phyloP scores from a whole-genome alignment of 2,888 invertebrate genomes.

The Brachypalpus laphriformis region DNA sequence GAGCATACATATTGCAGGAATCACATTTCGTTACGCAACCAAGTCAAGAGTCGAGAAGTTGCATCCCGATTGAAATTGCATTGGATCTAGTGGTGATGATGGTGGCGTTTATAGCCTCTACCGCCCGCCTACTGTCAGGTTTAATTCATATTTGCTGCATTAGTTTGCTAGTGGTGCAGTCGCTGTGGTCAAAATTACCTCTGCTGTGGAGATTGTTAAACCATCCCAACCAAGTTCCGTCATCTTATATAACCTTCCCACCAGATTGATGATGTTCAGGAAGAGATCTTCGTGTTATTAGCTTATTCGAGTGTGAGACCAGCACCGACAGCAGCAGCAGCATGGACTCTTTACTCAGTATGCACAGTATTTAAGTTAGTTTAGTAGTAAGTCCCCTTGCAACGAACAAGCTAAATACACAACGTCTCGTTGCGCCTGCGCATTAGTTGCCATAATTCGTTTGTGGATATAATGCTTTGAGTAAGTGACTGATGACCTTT shows the following conservation, averaged over 20 bases:
- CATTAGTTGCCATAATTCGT: conserved; percentile 8
- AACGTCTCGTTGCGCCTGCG: conserved; percentile 9
- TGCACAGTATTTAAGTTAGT: conserved; percentile 11
- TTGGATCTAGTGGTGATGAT: conserved; percentile 23
- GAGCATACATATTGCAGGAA: conserved; percentile 21
- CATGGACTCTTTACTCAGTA: not conserved
- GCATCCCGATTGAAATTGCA: conserved; percentile 18
- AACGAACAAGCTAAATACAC: not conserved
- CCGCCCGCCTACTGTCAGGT: conserved; percentile 51
- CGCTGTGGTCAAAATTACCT: conserved; percentile 38
- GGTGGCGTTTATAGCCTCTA: conserved; percentile 46
- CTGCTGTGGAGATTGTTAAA: not conserved
- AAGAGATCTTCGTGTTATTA: conserved; percentile 45
- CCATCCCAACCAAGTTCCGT: conserved; percentile 25
- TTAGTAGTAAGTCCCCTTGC: conserved; percentile 16
- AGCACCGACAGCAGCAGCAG: conserved; percentile 13
- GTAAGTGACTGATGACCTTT: conserved; percentile 38
- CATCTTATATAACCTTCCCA: conserved; percentile 44
- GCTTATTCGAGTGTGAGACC: conserved; percentile 47
- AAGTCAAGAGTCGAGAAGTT: conserved; percentile 10
- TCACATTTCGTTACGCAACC: conserved; percentile 58
- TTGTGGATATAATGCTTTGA: not conserved
- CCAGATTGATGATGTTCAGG: conserved; percentile 41
- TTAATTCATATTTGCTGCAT: conserved; percentile 35
- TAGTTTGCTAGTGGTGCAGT: conserved; percentile 4